A percentile compares a stretch with the other conserved stretches of the same genome.
Conservation (phyloP, 2,797 vertebrate genomes). For the Pachyuromys duprasi region DNA sequence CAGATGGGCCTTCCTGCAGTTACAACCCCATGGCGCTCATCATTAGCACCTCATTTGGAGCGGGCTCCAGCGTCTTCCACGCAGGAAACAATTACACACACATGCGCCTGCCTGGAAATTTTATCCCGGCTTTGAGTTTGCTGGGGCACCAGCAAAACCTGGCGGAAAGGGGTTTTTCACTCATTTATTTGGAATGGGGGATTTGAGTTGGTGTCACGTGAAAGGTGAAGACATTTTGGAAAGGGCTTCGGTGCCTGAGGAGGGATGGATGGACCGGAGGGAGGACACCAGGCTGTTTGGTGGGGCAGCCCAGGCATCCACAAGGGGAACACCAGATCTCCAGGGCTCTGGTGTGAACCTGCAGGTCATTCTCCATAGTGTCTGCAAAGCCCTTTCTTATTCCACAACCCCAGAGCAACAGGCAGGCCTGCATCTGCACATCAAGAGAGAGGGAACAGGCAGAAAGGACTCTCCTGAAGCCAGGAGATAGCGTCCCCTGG, state of each 20-base stretch:
- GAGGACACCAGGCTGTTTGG: not conserved
- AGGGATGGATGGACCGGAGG: conserved; percentile 2
- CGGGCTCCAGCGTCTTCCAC: conserved; percentile 55
- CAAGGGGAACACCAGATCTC: not conserved
- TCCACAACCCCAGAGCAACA: not conserved
- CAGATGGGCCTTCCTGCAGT: conserved; percentile 60
- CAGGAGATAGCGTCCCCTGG: fast-evolving
- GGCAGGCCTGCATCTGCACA: not conserved
- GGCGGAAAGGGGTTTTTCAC: conserved; percentile 23
- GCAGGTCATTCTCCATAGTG: fast-evolving
- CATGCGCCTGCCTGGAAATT: conserved; percentile 53
- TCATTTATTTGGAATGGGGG: conserved; percentile 72
- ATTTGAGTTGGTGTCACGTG: conserved; percentile 58
- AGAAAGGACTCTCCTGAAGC: not conserved
- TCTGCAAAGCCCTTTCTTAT: not conserved
- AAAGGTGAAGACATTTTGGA: conserved; percentile 78
- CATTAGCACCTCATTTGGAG: conserved; percentile 80
- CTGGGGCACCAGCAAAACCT: conserved; percentile 60
- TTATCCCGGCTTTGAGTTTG: conserved; percentile 59
- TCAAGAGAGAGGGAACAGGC: not conserved
- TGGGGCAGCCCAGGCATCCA: not conserved
- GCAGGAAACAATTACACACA: conserved; percentile 78
- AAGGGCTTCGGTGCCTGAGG: conserved; percentile 60
- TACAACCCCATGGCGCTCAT: conserved; percentile 60
- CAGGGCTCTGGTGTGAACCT: not conserved